These are phyloP conservation scores for Aproaerema taeniolella DNA, from an alignment of 2,888 invertebrate genomes.

Conservation along the genomic window DNA sequence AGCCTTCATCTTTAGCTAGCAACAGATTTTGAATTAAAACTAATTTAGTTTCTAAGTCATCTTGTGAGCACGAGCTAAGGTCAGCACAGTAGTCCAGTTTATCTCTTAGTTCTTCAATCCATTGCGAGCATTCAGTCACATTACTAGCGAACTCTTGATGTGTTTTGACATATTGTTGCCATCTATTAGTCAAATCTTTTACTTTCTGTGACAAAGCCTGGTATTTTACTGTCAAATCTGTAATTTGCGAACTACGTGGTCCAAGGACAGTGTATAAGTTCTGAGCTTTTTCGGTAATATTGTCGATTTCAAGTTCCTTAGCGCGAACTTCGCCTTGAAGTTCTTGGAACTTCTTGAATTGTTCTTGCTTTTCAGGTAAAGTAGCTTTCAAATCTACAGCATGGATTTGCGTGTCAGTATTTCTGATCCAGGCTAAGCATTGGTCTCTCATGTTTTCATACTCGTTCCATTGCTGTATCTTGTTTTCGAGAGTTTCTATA, in stretches of 20 bases:
- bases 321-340: slow-evolving; percentile 93
- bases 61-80: slow-evolving; percentile 87
- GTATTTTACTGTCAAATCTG: slow-evolving; percentile 94
- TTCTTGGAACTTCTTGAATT: slow-evolving; percentile 86
- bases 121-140: slow-evolving; percentile 86
- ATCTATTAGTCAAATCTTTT: slow-evolving; percentile 92
- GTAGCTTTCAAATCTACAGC: slow-evolving; percentile 91
- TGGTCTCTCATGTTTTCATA: slow-evolving; percentile 92
- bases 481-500: slow-evolving; percentile 87
- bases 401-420: slow-evolving; percentile 91
- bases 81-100: slow-evolving; percentile 93
- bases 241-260: slow-evolving; percentile 88
- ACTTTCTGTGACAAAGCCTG: slow-evolving; percentile 93
- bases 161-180: slow-evolving; percentile 93
- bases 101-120: slow-evolving; percentile 89
- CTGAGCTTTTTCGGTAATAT: slow-evolving; percentile 94
- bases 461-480: slow-evolving; percentile 94
- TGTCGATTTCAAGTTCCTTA: slow-evolving; percentile 94
- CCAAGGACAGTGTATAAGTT: slow-evolving; percentile 85
- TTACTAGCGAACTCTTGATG: slow-evolving; percentile 93
- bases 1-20: slow-evolving; percentile 95
- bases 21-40: slow-evolving; percentile 91
- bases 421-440: slow-evolving; percentile 91
- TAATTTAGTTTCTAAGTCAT: slow-evolving; percentile 90
- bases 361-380: slow-evolving; percentile 88